Evolutionary conservation across 2,888 invertebrate species (phyloP).

Genomic region (Coecobrya sp.): DNA sequence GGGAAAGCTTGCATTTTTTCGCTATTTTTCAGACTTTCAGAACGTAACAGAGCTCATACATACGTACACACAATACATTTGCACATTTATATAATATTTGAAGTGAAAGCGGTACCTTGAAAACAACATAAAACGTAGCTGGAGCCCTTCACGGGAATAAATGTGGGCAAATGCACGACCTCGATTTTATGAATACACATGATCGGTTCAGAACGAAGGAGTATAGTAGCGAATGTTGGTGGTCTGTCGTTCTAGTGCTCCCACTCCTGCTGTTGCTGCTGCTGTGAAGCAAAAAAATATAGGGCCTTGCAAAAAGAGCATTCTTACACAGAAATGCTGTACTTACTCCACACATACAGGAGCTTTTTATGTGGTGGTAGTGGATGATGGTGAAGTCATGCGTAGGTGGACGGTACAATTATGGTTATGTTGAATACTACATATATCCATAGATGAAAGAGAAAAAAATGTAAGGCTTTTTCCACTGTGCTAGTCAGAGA

Average conservation of each 20-base stretch:
- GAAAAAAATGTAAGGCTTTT: neutral
- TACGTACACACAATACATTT: neutral
- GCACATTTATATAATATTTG: neutral
- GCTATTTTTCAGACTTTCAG: neutral
- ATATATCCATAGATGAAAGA: neutral
- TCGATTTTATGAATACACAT: constrained; percentile 31
- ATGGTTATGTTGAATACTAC: constrained; percentile 8
- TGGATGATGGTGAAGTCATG: constrained; percentile 53
- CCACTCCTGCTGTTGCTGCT: neutral
- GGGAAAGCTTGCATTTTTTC: neutral
- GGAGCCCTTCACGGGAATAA: constrained; percentile 32
- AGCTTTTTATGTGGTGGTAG: neutral
- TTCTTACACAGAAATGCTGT: neutral
- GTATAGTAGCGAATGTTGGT: neutral
- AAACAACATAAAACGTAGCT: constrained; percentile 8
- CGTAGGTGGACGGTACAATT: constrained; percentile 65
- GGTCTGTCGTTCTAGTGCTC: neutral
- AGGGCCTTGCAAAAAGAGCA: neutral
- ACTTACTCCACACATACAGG: neutral
- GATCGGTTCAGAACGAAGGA: neutral
- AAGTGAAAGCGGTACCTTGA: neutral
- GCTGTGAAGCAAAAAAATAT: constrained; percentile 7
- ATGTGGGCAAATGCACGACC: constrained; percentile 30
- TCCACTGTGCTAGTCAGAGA: constrained; percentile 3
- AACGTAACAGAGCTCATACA: neutral